phyloP scores from a whole-genome alignment of 2,888 invertebrate species.

The Drosophila planitibia region DNA sequence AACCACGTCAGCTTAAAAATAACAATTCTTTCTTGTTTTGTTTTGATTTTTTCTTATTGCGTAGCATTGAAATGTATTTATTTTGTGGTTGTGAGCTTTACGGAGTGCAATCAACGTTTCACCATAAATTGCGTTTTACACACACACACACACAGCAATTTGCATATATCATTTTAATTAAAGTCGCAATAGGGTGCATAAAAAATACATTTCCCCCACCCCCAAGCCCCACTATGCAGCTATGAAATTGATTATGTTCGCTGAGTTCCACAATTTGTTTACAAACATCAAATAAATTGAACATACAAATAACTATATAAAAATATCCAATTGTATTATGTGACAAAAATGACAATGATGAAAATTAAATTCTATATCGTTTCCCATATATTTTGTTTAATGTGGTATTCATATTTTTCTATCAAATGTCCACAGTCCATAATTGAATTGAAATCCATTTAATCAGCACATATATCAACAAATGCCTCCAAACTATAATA shows the following conservation, averaged over 20 bases:
- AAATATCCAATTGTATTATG: not conserved
- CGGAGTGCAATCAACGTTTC: constrained; percentile 21
- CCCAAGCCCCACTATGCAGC: not conserved
- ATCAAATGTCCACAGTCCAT: not conserved
- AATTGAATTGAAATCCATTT: constrained; percentile 27
- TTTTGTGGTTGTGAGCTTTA: constrained; percentile 44
- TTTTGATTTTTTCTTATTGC: constrained; percentile 33
- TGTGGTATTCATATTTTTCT: constrained; percentile 1
- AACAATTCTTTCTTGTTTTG: not conserved
- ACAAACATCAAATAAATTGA: constrained; percentile 55
- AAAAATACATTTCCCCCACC: constrained; percentile 3
- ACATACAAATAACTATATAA: not conserved
- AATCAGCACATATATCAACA: constrained; percentile 29
- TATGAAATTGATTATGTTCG: constrained; percentile 53
- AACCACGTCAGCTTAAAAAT: too few species aligned
- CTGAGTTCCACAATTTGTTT: constrained; percentile 56
- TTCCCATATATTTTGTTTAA: constrained; percentile 1
- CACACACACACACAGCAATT: not conserved
- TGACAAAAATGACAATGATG: not conserved
- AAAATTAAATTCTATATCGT: constrained; percentile 4
- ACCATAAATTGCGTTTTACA: constrained; percentile 11
- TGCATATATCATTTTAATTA: constrained; percentile 45
- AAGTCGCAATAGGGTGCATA: constrained; percentile 20
- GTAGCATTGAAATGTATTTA: constrained; percentile 49
- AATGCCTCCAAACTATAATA: constrained; percentile 38